These are phyloP conservation scores for Phaethornis superciliosus DNA, from an alignment of 2,113 vertebrate species.

Conservation along the genomic window DNA sequence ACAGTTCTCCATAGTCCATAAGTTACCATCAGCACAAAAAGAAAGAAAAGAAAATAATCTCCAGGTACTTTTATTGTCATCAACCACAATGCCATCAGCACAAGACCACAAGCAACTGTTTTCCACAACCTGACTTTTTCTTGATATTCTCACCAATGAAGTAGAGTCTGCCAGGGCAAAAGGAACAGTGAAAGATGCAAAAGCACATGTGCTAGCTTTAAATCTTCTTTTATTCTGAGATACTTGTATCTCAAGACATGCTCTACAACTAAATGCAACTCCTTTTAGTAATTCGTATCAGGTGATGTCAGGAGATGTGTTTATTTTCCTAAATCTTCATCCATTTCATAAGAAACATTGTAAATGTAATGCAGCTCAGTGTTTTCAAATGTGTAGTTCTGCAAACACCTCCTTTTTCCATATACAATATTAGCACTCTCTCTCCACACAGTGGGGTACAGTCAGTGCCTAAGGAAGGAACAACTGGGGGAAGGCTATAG, in stretches of 20 bases:
- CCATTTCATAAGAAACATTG: neutral
- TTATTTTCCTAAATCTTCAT: neutral
- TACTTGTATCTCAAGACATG: neutral
- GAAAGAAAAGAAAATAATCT: neutral
- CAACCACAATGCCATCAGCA: neutral
- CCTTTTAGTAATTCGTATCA: neutral
- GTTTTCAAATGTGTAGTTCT: neutral
- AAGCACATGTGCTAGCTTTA: neutral
- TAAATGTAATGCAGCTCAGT: neutral
- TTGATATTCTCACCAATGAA: neutral
- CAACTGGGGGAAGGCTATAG: neutral
- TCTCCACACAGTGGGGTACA: neutral
- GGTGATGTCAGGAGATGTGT: neutral
- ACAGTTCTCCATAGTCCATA: neutral
- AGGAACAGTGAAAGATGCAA: neutral
- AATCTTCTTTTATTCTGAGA: neutral
- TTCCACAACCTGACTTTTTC: neutral
- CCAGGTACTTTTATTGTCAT: neutral
- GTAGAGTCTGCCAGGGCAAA: neutral
- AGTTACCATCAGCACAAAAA: neutral
- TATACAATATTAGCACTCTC: rapidly evolving
- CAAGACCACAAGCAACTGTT: neutral
- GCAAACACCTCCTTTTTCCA: neutral
- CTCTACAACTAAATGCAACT: neutral
- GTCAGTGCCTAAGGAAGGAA: neutral